Evolutionary conservation across 2,797 vertebrate species (phyloP).

Genomic region (Sebastes trivittatus): DNA sequence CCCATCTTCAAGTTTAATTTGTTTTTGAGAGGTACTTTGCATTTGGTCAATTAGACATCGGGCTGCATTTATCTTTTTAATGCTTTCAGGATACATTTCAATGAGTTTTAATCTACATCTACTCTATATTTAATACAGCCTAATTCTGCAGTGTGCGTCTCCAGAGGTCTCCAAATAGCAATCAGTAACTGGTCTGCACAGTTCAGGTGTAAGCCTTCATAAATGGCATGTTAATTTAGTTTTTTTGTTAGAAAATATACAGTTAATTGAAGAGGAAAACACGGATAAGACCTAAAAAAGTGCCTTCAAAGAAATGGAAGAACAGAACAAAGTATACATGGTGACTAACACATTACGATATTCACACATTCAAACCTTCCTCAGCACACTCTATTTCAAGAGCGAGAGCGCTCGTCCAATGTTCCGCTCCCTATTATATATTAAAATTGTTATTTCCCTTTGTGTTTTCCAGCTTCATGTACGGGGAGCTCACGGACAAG

Average conservation of each 20-base stretch:
- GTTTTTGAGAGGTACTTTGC: slow-evolving; percentile 46
- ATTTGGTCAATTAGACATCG: slow-evolving; percentile 49
- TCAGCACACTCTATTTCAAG: neutral
- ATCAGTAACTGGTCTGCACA: neutral
- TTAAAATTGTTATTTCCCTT: slow-evolving; percentile 17
- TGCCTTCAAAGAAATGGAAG: neutral
- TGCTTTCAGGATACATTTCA: slow-evolving; percentile 35
- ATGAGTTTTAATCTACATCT: slow-evolving; percentile 27
- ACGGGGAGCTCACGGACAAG: slow-evolving; percentile 98
- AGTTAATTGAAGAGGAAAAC: neutral
- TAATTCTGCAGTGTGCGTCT: neutral
- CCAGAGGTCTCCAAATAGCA: neutral
- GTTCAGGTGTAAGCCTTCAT: slow-evolving; percentile 6
- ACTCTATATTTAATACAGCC: slow-evolving; percentile 28
- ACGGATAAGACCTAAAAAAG: neutral
- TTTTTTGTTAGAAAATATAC: neutral
- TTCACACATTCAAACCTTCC: slow-evolving; percentile 9
- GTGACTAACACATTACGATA: neutral
- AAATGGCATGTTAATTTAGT: neutral
- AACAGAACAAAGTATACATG: neutral
- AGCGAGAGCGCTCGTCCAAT: slow-evolving; percentile 8
- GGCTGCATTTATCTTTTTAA: slow-evolving; percentile 39
- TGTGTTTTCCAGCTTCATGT: slow-evolving; percentile 94
- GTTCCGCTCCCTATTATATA: slow-evolving; percentile 26
- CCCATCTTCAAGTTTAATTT: slow-evolving; percentile 64